These are phyloP conservation scores for Scomber scombrus DNA, from an alignment of 2,113 vertebrate species.

Conservation along the genomic window DNA sequence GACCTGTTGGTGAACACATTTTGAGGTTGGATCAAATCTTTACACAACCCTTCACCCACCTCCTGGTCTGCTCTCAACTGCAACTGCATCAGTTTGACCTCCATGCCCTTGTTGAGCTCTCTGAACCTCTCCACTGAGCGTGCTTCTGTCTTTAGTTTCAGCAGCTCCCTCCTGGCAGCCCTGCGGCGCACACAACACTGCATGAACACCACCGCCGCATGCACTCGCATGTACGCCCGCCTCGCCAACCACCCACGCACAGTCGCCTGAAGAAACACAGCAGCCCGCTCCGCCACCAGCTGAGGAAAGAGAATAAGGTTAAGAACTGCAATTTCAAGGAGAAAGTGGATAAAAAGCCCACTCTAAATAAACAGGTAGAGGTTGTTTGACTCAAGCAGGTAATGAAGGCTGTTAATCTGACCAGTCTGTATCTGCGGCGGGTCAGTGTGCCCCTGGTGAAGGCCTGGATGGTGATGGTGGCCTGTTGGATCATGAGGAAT, in stretches of 20 bases:
- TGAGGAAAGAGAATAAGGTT: conserved; percentile 45
- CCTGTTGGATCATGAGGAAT: conserved; percentile 70
- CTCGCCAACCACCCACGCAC: conserved; percentile 85
- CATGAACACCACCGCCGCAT: conserved; percentile 70
- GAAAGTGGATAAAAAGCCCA: not conserved
- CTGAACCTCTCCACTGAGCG: conserved; percentile 80
- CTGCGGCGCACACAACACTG: conserved; percentile 85
- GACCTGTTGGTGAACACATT: not conserved
- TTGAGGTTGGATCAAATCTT: not conserved
- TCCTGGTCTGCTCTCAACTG: conserved; percentile 84
- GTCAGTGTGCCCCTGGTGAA: conserved; percentile 79
- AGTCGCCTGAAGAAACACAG: conserved; percentile 75
- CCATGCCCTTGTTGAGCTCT: conserved; percentile 87
- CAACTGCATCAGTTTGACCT: conserved; percentile 87
- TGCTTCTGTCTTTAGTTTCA: conserved; percentile 77
- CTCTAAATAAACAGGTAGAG: not conserved
- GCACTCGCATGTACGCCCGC: conserved; percentile 56
- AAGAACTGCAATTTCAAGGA: not conserved
- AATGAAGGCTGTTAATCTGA: conserved; percentile 38
- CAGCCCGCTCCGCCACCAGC: conserved; percentile 77
- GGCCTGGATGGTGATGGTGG: conserved; percentile 84
- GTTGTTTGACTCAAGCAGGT: not conserved
- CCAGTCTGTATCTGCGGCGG: conserved; percentile 68
- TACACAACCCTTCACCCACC: conserved; percentile 52
- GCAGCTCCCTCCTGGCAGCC: conserved; percentile 77